Conservation (phyloP, 2,113 vertebrate genomes). For the Alouatta palliata region DNA sequence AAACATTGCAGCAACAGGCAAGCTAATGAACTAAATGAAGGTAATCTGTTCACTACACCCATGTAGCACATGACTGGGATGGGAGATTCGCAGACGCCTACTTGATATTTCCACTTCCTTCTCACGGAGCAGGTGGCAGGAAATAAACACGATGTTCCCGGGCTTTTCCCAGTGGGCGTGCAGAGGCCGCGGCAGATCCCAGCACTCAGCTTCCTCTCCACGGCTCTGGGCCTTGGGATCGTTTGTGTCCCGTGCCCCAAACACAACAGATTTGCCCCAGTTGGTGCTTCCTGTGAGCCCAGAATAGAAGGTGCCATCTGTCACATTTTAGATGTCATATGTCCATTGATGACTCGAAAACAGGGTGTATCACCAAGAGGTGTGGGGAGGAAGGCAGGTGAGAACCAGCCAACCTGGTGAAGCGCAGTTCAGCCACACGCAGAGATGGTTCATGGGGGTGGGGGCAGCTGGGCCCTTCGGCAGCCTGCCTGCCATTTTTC, state of each 20-base stretch:
- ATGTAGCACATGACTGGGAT: neutral
- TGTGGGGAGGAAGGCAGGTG: neutral
- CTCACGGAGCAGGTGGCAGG: neutral
- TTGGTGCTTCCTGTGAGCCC: neutral
- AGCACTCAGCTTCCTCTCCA: neutral
- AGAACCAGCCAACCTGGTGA: neutral
- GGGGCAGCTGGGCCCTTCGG: neutral
- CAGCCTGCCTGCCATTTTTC: neutral
- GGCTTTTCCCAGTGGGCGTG: neutral
- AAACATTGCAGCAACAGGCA: conserved; percentile 46
- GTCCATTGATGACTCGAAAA: conserved; percentile 5
- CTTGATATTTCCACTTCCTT: neutral
- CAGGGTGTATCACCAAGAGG: neutral
- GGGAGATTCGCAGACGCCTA: neutral
- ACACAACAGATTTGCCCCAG: neutral
- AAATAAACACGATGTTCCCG: rapidly evolving
- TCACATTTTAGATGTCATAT: neutral
- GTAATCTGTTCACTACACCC: conserved; percentile 38
- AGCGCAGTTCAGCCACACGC: neutral
- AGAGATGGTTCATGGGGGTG: neutral
- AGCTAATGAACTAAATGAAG: conserved; percentile 56
- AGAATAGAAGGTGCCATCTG: neutral
- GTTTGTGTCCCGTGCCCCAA: neutral
- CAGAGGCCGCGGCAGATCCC: rapidly evolving
- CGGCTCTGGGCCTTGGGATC: rapidly evolving